Conservation (phyloP, 2,797 vertebrate species). For the Mormyrops boulengeri region DNA sequence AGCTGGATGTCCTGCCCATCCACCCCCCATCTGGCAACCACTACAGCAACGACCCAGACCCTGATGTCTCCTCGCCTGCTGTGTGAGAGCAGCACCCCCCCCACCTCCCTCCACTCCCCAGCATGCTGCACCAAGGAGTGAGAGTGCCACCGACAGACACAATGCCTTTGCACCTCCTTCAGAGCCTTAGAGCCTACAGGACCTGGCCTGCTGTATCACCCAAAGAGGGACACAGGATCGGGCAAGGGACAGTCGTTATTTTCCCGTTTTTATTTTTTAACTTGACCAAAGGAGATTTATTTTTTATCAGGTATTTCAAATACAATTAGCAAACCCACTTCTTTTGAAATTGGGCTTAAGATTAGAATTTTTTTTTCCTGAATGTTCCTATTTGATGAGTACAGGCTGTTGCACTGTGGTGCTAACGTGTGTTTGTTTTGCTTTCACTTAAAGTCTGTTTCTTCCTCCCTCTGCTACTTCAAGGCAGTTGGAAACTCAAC, state of each 20-base stretch:
- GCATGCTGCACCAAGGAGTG: conserved; percentile 67
- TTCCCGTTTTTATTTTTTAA: conserved; percentile 51
- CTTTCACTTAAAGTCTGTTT: conserved; percentile 36
- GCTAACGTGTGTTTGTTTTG: conserved; percentile 47
- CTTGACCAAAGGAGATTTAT: conserved; percentile 72
- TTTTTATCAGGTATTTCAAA: conserved; percentile 55
- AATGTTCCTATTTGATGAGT: conserved; percentile 47
- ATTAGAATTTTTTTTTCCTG: conserved; percentile 41
- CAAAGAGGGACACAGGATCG: conserved; percentile 46
- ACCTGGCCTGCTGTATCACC: conserved; percentile 55
- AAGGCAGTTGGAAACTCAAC: conserved; percentile 34
- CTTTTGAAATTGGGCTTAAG: conserved; percentile 50
- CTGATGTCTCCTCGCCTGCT: conserved; percentile 79
- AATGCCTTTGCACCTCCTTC: conserved; percentile 75
- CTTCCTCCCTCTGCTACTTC: conserved; percentile 43
- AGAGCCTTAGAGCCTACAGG: conserved; percentile 74
- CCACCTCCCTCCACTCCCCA: conserved; percentile 42
- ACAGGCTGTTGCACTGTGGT: conserved; percentile 50
- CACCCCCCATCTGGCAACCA: conserved; percentile 69
- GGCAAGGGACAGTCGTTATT: conserved; percentile 48
- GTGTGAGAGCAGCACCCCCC: conserved; percentile 63
- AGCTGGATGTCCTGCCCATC: conserved; percentile 87
- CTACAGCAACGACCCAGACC: conserved; percentile 77
- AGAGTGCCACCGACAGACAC: conserved; percentile 67
- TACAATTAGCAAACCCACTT: conserved; percentile 46